Evolutionary conservation across 2,888 invertebrate genomes (phyloP).

Genomic region (Falcaria lacertinaria): DNA sequence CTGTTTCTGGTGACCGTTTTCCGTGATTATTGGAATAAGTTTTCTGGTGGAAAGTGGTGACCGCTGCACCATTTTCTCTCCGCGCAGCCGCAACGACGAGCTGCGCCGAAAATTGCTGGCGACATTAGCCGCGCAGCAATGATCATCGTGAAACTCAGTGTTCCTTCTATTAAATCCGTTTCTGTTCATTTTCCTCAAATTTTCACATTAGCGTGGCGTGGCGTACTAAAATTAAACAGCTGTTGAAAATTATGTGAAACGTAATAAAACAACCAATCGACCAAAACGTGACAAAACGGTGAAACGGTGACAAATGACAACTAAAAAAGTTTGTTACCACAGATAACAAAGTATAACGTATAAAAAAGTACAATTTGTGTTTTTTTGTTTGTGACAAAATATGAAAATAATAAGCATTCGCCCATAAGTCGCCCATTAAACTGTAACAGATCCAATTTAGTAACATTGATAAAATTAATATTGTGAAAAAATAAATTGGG

Average conservation of each 20-base stretch:
- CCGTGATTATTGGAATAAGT: constrained; percentile 82
- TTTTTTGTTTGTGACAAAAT: too few relatives aligned
- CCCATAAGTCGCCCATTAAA: too few relatives aligned
- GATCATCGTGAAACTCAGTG: constrained; percentile 69
- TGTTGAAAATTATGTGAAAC: constrained; percentile 26
- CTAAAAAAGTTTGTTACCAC: constrained; percentile 3
- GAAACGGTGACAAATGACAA: constrained; percentile 16
- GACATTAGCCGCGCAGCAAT: constrained; percentile 75
- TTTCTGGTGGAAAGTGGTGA: constrained; percentile 74
- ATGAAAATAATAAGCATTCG: too few relatives aligned
- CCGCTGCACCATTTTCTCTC: constrained; percentile 79
- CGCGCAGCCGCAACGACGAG: constrained; percentile 84
- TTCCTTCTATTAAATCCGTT: constrained; percentile 57
- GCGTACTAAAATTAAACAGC: constrained; percentile 60
- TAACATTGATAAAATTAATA: too few relatives aligned
- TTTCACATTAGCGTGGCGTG: constrained; percentile 61
- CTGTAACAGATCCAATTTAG: too few relatives aligned
- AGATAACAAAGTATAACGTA: neutral
- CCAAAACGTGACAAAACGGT: constrained; percentile 12
- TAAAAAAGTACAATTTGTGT: neutral
- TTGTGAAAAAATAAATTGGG: too few relatives aligned
- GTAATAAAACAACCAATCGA: too few relatives aligned
- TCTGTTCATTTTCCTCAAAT: constrained; percentile 69
- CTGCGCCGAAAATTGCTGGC: constrained; percentile 81
- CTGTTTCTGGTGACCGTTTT: constrained; percentile 74